Evolutionary conservation across 2,888 invertebrate genomes (phyloP), one percentile per base, ranked within the genome.

Genomic region (Chalcis sispes): DNA sequence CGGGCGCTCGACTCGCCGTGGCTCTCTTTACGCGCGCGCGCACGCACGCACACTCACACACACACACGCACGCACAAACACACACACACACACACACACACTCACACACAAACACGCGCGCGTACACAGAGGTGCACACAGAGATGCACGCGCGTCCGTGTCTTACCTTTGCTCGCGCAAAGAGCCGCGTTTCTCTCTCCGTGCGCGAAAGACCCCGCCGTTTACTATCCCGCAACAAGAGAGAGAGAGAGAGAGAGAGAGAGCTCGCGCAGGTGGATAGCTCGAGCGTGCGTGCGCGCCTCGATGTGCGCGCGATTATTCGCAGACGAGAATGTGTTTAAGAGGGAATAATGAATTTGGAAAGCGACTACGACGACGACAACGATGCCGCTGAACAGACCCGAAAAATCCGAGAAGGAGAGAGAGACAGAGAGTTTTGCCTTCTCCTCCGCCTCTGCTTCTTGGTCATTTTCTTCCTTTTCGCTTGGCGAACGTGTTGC

Each of bases 311-410:
- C 58, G 27, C 72, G 72, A 76, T 76, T 72, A 76, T 72, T 72
- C 62, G 27, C n/a, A n/a, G 40, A 18, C 18, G 62, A 54, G 76
- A 76, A 66, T 76, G 67, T 72, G 54, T 72, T 76, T 65, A 69
- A 69, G 70, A 70, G 64, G 64, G 62, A 74, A 66, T 77, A 77
- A 77, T 74, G 77, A 77, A 77, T 77, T 77, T 71, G 77, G 74
- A 69, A 73, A 76, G 76, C 66, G 20, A 18, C 42, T n/a, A 15
- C 3, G n/a, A n/a, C n/a, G n/a, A n/a, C n/a, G n/a, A n/a, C n/a
- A n/a, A n/a, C n/a, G n/a, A n/a, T n/a, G n/a, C n/a, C n/a, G n/a
- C n/a, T n/a, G n/a, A n/a, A n/a, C 18, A 23, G 50, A 36, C n/a
- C 50, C 40, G 40, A 59, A 65, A 40, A 72, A 20, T 3, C 42